A percentile compares a stretch with the other conserved stretches of the same genome.
Conservation (phyloP, 2,797 vertebrate genomes). For the Enteromius mattozi region DNA sequence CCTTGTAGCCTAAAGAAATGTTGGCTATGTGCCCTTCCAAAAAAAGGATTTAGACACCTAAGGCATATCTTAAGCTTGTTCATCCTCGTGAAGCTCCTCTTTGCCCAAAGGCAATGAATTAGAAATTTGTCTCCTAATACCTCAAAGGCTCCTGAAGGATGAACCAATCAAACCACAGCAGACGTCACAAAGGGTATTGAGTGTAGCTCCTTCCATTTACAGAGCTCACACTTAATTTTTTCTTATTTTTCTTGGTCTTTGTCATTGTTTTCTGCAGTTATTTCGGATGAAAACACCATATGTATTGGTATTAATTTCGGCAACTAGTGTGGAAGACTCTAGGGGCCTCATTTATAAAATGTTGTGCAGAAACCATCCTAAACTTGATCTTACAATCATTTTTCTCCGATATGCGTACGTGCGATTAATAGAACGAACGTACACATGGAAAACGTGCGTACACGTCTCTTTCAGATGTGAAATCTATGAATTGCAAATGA, state of each 20-base stretch:
- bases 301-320: not conserved
- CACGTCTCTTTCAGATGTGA: too few species aligned
- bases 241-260: not conserved
- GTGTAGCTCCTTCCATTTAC: not conserved
- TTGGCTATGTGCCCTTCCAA: slow-evolving; percentile 28
- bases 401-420: too few species aligned
- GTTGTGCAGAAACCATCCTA: too few species aligned
- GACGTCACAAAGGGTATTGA: slow-evolving; percentile 28
- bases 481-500: too few species aligned
- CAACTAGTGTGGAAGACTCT: not conserved
- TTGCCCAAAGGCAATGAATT: slow-evolving; percentile 38
- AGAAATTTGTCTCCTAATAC: slow-evolving; percentile 28
- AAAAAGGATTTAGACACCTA: slow-evolving; percentile 32
- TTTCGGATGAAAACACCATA: not conserved
- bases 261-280: not conserved
- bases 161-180: slow-evolving; percentile 28
- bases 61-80: slow-evolving; percentile 46
- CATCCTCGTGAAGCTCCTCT: slow-evolving; percentile 24
- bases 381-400: too few species aligned
- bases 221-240: not conserved
- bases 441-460: too few species aligned
- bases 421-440: too few species aligned
- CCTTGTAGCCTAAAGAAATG: slow-evolving; percentile 31
- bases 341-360: not conserved
- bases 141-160: slow-evolving; percentile 13